These are phyloP conservation scores for Rhinopomastus cyanomelas DNA, from an alignment of 2,113 vertebrate genomes.

Conservation along the genomic window DNA sequence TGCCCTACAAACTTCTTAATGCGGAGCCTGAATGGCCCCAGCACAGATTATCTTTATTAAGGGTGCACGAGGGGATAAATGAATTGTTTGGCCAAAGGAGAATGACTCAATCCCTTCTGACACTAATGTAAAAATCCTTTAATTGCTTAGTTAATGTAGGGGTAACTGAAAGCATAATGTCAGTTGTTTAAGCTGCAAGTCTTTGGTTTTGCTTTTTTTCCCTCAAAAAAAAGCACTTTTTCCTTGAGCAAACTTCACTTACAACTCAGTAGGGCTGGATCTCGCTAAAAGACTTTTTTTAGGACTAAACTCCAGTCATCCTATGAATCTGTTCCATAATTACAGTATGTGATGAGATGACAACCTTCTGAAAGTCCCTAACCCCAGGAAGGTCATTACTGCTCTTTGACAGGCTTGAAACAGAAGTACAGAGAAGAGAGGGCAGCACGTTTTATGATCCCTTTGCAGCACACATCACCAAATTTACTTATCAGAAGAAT, in stretches of 20 bases:
- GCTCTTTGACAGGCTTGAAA: not conserved
- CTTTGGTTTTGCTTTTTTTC: not conserved
- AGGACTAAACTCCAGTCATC: not conserved
- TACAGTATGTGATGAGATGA: not conserved
- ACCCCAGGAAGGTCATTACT: not conserved
- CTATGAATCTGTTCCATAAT: not conserved
- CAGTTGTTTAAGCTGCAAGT: not conserved
- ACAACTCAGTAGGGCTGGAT: not conserved
- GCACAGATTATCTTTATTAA: constrained; percentile 53
- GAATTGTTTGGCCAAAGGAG: not conserved
- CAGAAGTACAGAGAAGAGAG: not conserved
- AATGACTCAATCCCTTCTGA: constrained; percentile 13
- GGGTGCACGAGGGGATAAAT: constrained; percentile 18
- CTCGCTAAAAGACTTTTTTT: not conserved
- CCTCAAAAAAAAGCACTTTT: not conserved
- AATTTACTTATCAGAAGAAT: constrained; percentile 19
- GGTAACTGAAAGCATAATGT: not conserved
- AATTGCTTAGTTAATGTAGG: not conserved
- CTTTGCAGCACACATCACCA: not conserved
- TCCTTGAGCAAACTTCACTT: not conserved
- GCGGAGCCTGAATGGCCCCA: constrained; percentile 49
- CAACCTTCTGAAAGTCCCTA: not conserved
- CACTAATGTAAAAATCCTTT: not conserved
- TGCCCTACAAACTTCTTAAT: constrained; percentile 54
- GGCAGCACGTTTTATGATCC: not conserved